phyloP scores from a whole-genome alignment of 2,113 vertebrate genomes.

The Paratilapia polleni region DNA sequence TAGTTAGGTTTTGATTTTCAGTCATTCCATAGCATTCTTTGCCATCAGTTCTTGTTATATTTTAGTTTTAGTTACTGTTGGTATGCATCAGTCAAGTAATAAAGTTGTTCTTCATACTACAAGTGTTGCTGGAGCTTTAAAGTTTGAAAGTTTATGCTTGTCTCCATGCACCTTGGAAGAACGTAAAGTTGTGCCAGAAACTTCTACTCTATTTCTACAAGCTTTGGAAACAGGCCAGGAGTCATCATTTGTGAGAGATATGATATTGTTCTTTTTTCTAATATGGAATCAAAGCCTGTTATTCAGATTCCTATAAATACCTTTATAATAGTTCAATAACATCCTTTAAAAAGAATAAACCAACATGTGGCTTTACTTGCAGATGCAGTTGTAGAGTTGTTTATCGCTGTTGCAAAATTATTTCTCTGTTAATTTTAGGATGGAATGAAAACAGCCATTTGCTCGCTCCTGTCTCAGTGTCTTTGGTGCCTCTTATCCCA shows the following conservation, averaged over 20 bases:
- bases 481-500: slow-evolving; percentile 52
- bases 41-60: no score
- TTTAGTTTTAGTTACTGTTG: no score
- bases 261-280: neutral
- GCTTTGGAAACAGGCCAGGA: neutral
- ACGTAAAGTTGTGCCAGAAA: no score
- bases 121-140: no score
- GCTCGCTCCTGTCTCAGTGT: slow-evolving; percentile 65
- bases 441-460: slow-evolving; percentile 56
- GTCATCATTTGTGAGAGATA: neutral
- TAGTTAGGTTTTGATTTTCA: no score
- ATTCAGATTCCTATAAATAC: neutral
- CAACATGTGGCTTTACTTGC: neutral
- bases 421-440: slow-evolving; percentile 86
- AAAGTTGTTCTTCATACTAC: no score
- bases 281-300: neutral
- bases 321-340: neutral
- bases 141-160: no score
- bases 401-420: slow-evolving; percentile 77
- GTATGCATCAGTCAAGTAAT: no score
- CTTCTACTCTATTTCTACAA: no score
- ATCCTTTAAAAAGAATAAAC: neutral
- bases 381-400: neutral
- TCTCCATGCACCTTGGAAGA: no score
- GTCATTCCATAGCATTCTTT: no score